These are phyloP conservation scores for Erythrolamprus reginae DNA, from an alignment of 2,113 vertebrate species.

Conservation along the genomic window DNA sequence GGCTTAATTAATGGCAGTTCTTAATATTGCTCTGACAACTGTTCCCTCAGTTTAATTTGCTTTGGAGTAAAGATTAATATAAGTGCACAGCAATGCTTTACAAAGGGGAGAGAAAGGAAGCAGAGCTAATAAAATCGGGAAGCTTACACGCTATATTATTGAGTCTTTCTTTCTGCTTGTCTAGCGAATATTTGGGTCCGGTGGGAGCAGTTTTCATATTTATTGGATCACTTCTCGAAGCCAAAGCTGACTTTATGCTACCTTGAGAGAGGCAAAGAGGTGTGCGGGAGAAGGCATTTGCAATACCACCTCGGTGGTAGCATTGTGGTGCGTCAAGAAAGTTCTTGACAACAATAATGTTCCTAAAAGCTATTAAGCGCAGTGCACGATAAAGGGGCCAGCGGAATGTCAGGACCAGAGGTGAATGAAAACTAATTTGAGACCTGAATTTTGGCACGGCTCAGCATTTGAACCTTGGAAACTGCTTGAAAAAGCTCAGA, in stretches of 20 bases:
- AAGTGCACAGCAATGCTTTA: conserved; percentile 45
- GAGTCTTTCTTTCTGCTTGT: conserved; percentile 54
- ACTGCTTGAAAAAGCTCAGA: not conserved
- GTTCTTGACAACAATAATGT: not conserved
- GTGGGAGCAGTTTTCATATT: conserved; percentile 45
- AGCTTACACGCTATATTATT: conserved; percentile 52
- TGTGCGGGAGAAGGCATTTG: conserved; percentile 2
- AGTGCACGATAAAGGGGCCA: not conserved
- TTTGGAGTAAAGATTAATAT: conserved; percentile 51
- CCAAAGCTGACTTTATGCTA: conserved; percentile 34
- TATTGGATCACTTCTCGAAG: conserved; percentile 44
- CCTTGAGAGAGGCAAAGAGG: conserved; percentile 16
- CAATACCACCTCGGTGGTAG: conserved; percentile 24
- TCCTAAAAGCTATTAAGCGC: not conserved
- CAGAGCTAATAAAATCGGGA: conserved; percentile 47
- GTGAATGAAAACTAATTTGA: not conserved
- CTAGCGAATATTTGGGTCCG: conserved; percentile 51
- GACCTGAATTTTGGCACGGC: not conserved
- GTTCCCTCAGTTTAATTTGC: conserved; percentile 55
- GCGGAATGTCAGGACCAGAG: not conserved
- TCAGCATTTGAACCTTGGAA: not conserved
- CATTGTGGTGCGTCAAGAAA: not conserved
- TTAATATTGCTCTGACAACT: conserved; percentile 52
- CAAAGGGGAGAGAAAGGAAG: conserved; percentile 35
- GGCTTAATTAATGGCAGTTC: conserved; percentile 52